Evolutionary conservation across 1,140 invertebrate species (phyloP), one percentile per base, ranked within the genome.

Genomic region (Anagrus nilaparvatae): DNA sequence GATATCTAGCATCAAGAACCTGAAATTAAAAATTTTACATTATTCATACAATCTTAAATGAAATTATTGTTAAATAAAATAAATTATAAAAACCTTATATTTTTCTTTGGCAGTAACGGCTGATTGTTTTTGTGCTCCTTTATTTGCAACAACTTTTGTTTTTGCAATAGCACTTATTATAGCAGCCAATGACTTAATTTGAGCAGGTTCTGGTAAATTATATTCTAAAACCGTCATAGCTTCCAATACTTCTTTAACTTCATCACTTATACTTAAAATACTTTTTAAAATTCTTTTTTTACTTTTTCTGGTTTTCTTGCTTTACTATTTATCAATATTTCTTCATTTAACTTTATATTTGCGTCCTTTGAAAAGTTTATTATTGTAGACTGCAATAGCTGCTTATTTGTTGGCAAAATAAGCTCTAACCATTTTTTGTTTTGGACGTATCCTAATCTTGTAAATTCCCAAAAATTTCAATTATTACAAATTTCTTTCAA

Each of bases 1-100:
- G 78, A 59, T 88, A 84, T 34, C 82, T 67, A 0, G 78, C 72
- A 44, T 85, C 81, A 4, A 88, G 59, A 20, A 57, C 51, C 41
- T 47, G 20, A 34, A 46, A 37, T 14, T 13, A 38, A 28, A 19
- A 21, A 35, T 42, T 29, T 1, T 27, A 10, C n/a, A n/a, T n/a
- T n/a, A n/a, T n/a, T 30, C 5, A 30, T 30, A 30, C n/a, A 30
- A 30, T 20, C 7, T 21, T n/a, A 5, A n/a, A n/a, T n/a, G n/a
- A 13, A 12, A 35, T 21, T 18, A 33, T 32, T 32, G 17, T 10
- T 17, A 18, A 18, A 6, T 18, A 18, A 33, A 16, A 20, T 19
- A 23, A 23, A 39, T 5, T 6, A 30, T 34, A 33, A 5, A 29
- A 32, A 84, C 62, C 17, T 70, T 67, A 46, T 75, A 81, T 50